Evolutionary conservation across 1,140 invertebrate species (phyloP), one percentile per base, ranked within the genome.

Genomic region (Drosophila prosaltans): DNA sequence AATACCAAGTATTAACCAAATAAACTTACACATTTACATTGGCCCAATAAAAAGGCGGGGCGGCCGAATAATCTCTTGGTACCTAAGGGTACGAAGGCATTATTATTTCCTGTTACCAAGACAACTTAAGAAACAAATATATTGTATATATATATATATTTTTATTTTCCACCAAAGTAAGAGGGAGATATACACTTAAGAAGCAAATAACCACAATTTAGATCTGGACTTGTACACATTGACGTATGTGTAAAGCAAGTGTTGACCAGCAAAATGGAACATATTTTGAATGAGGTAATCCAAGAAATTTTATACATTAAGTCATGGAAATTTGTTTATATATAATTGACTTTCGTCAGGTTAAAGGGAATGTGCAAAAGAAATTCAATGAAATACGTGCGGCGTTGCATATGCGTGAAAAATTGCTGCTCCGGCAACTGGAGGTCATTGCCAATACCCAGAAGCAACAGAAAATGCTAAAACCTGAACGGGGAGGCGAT

Each of bases 361-460:
- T 94, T 30, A 93, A 94, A 81, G 69, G 80, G 48, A 90, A 92
- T 70, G 93, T 94, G 45, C 91, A 90, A 69, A 78, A 77, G 30
- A 93, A 93, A 67, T 94, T 94, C 61, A 91, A 92, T 41, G 90
- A 93, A 60, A 74, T 94, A 11, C 82, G 89, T 11, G 91, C 93
- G 43, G 90, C 91, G 0, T 67, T 94, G 24, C 89, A 91, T 72
- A 92, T 92, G 60, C 90, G 94, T 72, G 94, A 94, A 67, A 93
- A 92, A 55, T 91, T 94, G 76, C 88, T 94, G 16, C 75, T 94
- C 2, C 92, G 94, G 8, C 94, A 94, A 81, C 89, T 94, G 4
- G 94, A 94, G 67, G 94, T 93, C 8, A 90, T 94, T 24, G 92
- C 93, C 16, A 92, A 85, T 45, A 93, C 93, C 51, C 92, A 93